Evolutionary conservation across 2,888 invertebrate species (phyloP).

Genomic region (Meteorus colon): DNA sequence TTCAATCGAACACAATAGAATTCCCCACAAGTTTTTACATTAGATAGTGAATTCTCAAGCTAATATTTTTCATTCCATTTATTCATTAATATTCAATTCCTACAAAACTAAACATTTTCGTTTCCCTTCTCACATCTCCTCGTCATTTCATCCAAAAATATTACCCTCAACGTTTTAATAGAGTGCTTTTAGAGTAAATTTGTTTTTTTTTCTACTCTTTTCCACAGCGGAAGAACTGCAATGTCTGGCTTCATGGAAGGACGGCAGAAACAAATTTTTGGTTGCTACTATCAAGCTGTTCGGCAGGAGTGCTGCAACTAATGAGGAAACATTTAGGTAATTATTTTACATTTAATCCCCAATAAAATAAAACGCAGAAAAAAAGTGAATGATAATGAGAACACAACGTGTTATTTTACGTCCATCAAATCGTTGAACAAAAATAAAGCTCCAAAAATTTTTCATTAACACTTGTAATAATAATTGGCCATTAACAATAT

Average conservation of each 20-base stretch:
- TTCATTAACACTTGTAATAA: neutral
- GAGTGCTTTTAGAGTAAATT: constrained; percentile 34
- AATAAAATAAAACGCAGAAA: neutral
- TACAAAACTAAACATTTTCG: neutral
- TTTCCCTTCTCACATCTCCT: neutral
- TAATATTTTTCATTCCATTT: too few relatives aligned
- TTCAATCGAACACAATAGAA: too few relatives aligned
- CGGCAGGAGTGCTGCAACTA: constrained; percentile 76
- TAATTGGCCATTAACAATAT: constrained; percentile 1
- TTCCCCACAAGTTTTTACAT: too few relatives aligned
- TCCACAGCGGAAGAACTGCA: constrained; percentile 84
- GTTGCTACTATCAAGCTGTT: constrained; percentile 83
- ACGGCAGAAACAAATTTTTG: constrained; percentile 85
- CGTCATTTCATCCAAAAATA: constrained; percentile 4
- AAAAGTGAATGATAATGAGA: neutral
- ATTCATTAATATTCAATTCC: too few relatives aligned
- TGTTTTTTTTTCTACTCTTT: constrained; percentile 21
- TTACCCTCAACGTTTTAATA: constrained; percentile 17
- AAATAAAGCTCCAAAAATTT: neutral
- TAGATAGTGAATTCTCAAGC: too few relatives aligned
- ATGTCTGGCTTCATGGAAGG: constrained; percentile 89
- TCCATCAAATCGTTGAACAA: neutral
- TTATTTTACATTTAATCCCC: constrained; percentile 50
- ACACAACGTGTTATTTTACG: neutral
- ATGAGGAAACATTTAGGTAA: constrained; percentile 86